phyloP scores from a whole-genome alignment of 2,888 invertebrate species.

The Agriopis aurantiaria region DNA sequence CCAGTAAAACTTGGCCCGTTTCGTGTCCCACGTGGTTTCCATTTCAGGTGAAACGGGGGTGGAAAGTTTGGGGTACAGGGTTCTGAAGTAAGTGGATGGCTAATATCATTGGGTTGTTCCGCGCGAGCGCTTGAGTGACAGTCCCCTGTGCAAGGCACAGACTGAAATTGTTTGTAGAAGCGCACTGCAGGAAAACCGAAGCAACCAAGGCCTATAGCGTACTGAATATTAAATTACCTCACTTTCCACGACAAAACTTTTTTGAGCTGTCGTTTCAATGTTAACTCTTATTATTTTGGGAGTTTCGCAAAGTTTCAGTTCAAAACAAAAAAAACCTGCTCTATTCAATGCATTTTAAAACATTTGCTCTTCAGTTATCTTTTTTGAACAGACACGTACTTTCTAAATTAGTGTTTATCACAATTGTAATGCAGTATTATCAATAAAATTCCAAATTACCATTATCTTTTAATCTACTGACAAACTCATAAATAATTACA shows the following conservation, averaged over 20 bases:
- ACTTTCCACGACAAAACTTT: conserved; percentile 31
- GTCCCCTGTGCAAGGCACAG: conserved; percentile 75
- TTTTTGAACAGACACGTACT: neutral
- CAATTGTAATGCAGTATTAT: conserved; percentile 9
- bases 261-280: conserved; percentile 31
- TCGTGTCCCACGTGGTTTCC: conserved; percentile 43
- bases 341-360: neutral
- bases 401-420: conserved; percentile 10
- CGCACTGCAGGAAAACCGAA: conserved; percentile 64
- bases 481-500: neutral
- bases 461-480: conserved; percentile 16
- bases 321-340: neutral
- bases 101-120: conserved; percentile 77
- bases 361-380: neutral
- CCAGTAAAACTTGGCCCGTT: conserved; percentile 56
- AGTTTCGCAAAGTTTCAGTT: conserved; percentile 3
- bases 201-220: conserved; percentile 47
- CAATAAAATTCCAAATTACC: conserved; percentile 9
- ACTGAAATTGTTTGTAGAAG: conserved; percentile 70
- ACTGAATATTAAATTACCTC: conserved; percentile 34
- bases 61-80: conserved; percentile 53
- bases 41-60: conserved; percentile 48
- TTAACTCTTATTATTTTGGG: conserved; percentile 9
- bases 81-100: conserved; percentile 65
- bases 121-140: conserved; percentile 79